phyloP scores from a whole-genome alignment of 1,140 invertebrate genomes.

The Ephestia elutella region DNA sequence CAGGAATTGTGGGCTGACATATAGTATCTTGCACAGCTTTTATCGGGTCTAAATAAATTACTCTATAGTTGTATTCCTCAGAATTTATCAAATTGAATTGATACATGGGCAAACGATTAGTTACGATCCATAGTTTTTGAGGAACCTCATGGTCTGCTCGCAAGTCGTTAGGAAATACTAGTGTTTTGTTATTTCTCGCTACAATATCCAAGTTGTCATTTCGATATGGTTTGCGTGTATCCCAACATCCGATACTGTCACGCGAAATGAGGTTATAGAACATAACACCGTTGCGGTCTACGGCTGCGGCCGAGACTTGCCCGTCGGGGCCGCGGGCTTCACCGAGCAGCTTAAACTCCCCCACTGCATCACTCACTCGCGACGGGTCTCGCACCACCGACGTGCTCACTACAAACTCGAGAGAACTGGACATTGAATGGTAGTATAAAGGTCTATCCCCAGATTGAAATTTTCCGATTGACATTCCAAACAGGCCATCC shows the following conservation, averaged over 20 bases:
- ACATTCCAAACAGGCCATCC: conserved; percentile 86
- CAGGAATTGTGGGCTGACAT: conserved; percentile 60
- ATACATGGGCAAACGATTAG: conserved; percentile 83
- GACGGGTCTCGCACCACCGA: conserved; percentile 79
- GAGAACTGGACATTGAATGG: conserved; percentile 85
- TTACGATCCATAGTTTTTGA: conserved; percentile 83
- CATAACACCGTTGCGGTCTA: conserved; percentile 84
- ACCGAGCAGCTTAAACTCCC: conserved; percentile 80
- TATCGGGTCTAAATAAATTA: conserved; percentile 78
- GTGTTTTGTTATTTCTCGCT: conserved; percentile 75
- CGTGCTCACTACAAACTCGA: conserved; percentile 82
- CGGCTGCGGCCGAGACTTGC: conserved; percentile 82
- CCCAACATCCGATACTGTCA: conserved; percentile 87
- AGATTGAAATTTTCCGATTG: conserved; percentile 77
- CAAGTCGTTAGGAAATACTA: conserved; percentile 87
- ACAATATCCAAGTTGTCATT: conserved; percentile 79
- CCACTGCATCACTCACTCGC: conserved; percentile 71
- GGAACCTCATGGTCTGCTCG: conserved; percentile 81
- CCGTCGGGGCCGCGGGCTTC: conserved; percentile 77
- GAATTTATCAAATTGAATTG: conserved; percentile 81
- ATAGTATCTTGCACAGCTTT: conserved; percentile 77
- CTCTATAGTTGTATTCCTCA: conserved; percentile 81
- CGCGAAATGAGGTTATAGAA: conserved; percentile 85
- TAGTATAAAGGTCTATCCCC: conserved; percentile 81
- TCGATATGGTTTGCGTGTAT: conserved; percentile 81